Evolutionary conservation across 2,888 invertebrate genomes (phyloP).

Genomic region (Coremacera marginata): DNA sequence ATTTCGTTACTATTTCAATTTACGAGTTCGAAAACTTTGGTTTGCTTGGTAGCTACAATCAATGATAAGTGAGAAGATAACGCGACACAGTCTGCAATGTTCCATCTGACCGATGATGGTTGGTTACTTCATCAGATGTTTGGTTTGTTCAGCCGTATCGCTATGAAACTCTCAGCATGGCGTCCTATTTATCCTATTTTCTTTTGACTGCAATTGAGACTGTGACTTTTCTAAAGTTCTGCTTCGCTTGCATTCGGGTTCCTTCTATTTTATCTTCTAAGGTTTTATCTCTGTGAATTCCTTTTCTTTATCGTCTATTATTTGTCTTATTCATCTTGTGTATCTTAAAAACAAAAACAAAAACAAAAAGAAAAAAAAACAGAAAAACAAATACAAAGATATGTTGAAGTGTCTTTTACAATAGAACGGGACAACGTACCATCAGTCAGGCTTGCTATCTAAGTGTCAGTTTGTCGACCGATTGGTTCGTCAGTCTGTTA

Average conservation of each 20-base stretch:
- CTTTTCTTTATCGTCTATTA: conserved; percentile 14
- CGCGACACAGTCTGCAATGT: background rate
- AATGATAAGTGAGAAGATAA: conserved; percentile 18
- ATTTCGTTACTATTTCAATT: too few relatives aligned
- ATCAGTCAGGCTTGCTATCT: background rate
- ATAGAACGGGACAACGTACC: conserved; percentile 8
- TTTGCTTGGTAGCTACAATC: background rate
- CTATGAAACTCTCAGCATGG: conserved; percentile 8
- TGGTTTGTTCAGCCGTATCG: background rate
- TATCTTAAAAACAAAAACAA: background rate
- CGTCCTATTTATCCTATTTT: conserved; percentile 29
- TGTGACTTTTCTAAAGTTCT: conserved; percentile 37
- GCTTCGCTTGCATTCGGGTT: background rate
- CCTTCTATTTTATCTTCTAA: background rate
- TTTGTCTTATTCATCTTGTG: conserved; percentile 29
- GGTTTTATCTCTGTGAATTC: background rate
- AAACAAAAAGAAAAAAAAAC: background rate
- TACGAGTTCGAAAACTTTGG: too few relatives aligned
- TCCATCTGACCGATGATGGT: background rate
- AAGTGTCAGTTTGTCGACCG: background rate
- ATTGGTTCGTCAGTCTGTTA: background rate
- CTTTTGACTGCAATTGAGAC: conserved; percentile 51
- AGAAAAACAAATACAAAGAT: background rate
- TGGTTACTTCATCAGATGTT: background rate
- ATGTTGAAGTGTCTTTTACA: conserved; percentile 25